Base-by-base conservation (phyloP, 2,888 invertebrate species). In the Microdon myrmicae region DNA sequence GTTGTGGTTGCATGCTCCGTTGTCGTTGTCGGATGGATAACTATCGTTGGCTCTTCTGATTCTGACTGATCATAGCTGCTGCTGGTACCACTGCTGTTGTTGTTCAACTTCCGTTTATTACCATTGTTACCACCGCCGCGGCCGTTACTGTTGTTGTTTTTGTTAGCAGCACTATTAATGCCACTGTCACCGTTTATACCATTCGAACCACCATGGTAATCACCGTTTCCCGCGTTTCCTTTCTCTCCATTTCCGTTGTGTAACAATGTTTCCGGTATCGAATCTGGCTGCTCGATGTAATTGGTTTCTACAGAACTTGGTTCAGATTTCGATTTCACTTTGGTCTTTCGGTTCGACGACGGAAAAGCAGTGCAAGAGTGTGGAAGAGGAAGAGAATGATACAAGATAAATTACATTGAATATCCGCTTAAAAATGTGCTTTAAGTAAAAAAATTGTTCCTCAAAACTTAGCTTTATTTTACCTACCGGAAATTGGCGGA, bases 1-100 rank as follows among this genome's bases (percentile, higher is more conserved):
- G 80, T 80, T 73, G 75, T 80, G 70, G 76, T 81, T 71, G 78
- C 76, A 72, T 81, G 79, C 73, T 83, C 82, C 26, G 81, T 80
- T 70, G 81, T 81, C 68, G 82, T 81, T 72, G 79, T 81, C 71
- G 75, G 75, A 71, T 78, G 75, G 68, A 75, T 74, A 68, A 75
- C 76, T 72, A 78, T 75, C 70, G 75, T 71, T 71, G 74, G 78
- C 72, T 79, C 79, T 69, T 76, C 76, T 71, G 76, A 75, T 71
- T 74, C 77, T n/a, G 55, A 45, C 45, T 49, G 49, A 34, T 56
- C 61, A 23, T 67, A 58, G 10, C 53, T 51, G 37, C 37, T 49
- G 22, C 41, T 37, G 31, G 54, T 38, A 74, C 75, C 26, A 73
- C 71, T 56, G 73, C 48, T 38, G 38, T 59, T 67, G 29, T 54